Base-by-base conservation (phyloP, 2,888 invertebrate genomes). In the Ennomos quercinarius region DNA sequence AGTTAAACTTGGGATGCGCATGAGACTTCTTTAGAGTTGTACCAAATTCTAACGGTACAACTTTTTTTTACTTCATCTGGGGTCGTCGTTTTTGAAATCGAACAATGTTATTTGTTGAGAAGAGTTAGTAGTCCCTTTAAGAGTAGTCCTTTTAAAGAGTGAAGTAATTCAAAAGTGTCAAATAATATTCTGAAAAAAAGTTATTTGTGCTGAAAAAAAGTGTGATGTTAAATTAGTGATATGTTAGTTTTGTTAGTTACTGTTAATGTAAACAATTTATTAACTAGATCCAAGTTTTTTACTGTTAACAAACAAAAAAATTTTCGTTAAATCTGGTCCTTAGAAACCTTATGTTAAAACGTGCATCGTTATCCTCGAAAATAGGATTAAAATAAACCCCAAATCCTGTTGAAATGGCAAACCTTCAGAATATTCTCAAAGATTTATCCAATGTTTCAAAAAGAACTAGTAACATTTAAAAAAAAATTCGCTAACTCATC, bases 381-480 rank as follows among this genome's bases (percentile, higher is more conserved):
- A 79, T 66, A 71, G 74, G 81, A 81, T 80, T 82, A 80, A 61
- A 41, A 40, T 60, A 62, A 67, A 61, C 61, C 63, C 59, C 63
- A 57, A 71, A 72, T 61, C 66, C 66, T 10, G 45, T 11, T 57
- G 63, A 64, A 49, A 64, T 17, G 61, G 63, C 44, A 58, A 62
- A 61, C 45, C 52, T 36, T 35, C 5, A 27, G 27, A 27, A 6
- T 27, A 27, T 27, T 27, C 3, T 27, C 38, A 9, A 3, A 40
- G 43, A 46, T 42, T 55, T 1, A 59, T 49, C 47, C 9, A 53
- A 41, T 52, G 9, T 55, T 49, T 68, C 76, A 83, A 81, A 84
- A 84, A 70, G 76, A 66, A 10, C 69, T 64, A 69, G 69, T 69
- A 71, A 77, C 72, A 74, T 78, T 78, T 81, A 83, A 77, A 84